Base-by-base conservation (phyloP, 2,888 invertebrate species). In the Andrena bicolor region DNA sequence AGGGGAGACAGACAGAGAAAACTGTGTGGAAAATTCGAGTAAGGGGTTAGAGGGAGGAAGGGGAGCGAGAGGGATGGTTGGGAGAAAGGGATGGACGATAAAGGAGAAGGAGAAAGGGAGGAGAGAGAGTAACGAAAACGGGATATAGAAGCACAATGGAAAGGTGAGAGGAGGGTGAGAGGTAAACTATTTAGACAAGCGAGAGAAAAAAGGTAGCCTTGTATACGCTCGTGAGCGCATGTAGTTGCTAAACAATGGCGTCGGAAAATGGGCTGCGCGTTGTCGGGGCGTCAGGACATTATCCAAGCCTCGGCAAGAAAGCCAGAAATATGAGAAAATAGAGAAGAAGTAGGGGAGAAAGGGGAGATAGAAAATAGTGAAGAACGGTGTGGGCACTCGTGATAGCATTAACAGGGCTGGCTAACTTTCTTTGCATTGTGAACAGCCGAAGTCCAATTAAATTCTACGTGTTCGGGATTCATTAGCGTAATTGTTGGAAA, bases 221-320 rank as follows among this genome's bases (percentile, higher is more conserved):
- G 41, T 66, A 65, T 70, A 69, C 60, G 72, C 26, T 68, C 61
- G 72, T 30, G 80, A 72, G 83, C 72, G 71, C 74, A 68, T 79
- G 79, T 83, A 80, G 76, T 78, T 76, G 75, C 77, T 82, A 85
- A 85, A 85, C 85, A 85, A 85, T 85, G 72, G 75, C 83, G 77
- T 79, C 35, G 78, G 80, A 85, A 80, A 86, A 86, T 83, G 83
- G 68, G 70, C 77, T 79, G 79, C 74, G 56, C 76, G 74, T 79
- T 79, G 72, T 70, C 71, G 64, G 53, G 49, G 64, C 48, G 58
- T 71, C 74, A 77, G 70, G 83, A 83, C 58, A 49, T 20, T 56
- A 66, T 32, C 53, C 26, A 26, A 32, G 8, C 16, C 28, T 28
- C 13, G 68, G 23, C 58, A 30, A 23, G 63, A 32, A 16, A 60